These are phyloP conservation scores for Megaceryle torquata DNA, from an alignment of 2,113 vertebrate genomes.

Conservation along the genomic window DNA sequence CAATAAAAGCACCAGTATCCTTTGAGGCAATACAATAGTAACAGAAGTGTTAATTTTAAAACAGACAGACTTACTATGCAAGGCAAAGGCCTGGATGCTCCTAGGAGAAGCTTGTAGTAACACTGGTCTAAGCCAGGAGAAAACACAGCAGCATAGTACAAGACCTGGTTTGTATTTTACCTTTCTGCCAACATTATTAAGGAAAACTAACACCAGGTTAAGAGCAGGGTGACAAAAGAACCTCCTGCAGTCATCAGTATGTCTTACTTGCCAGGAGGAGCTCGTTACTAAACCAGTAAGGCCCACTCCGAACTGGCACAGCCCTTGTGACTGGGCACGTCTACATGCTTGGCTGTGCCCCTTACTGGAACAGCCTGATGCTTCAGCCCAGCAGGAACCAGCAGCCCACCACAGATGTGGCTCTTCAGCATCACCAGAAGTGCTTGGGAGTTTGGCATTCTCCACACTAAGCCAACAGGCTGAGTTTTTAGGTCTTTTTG, in stretches of 20 bases:
- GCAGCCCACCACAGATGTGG: neutral
- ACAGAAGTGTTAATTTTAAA: constrained; percentile 1
- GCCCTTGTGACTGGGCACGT: rapidly evolving
- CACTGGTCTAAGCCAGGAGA: constrained; percentile 38
- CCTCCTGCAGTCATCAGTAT: neutral
- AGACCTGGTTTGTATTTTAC: neutral
- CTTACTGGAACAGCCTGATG: neutral
- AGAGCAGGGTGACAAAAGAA: neutral
- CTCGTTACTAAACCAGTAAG: neutral
- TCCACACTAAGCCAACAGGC: neutral
- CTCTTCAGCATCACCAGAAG: neutral
- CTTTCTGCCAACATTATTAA: constrained; percentile 2
- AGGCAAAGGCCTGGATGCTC: constrained; percentile 24
- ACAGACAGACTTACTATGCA: constrained; percentile 34
- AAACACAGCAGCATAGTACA: constrained; percentile 35
- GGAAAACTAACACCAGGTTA: neutral
- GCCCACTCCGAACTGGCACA: neutral
- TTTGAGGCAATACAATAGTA: constrained; percentile 14
- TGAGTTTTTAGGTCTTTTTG: neutral
- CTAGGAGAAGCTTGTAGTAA: constrained; percentile 19
- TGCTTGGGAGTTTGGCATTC: neutral
- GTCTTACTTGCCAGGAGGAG: neutral
- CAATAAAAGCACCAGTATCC: constrained; percentile 2
- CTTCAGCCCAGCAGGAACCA: neutral
- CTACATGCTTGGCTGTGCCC: neutral